Base-by-base conservation (phyloP, 2,797 vertebrate genomes). In the Trachurus trachurus region DNA sequence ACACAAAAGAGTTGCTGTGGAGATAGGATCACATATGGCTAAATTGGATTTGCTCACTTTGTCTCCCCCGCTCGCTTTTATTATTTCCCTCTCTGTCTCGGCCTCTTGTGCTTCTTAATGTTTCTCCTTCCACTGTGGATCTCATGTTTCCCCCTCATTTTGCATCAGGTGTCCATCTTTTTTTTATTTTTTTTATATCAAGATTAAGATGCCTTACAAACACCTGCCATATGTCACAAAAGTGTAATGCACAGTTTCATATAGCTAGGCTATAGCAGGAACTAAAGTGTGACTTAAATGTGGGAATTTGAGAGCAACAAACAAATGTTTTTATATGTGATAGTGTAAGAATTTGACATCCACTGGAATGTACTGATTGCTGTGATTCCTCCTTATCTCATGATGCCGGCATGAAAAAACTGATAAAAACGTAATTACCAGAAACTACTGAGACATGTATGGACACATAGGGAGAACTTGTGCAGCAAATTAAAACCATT, bases 1-100 rank as follows among this genome's bases (percentile, higher is more conserved):
- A 86, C 88, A 93, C 88, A 91, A 88, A 88, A 88, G 88, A 89
- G 93, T 95, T 96, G 89, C 94, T 85, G 90, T 92, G 93, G 94
- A 91, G 93, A 95, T 91, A 68, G 79, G 86, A 90, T 92, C 92
- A 87, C 87, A 87, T 88, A 88, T 88, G 87, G 89, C 87, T 85
- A 90, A 89, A 93, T 88, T 92, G 87, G 84, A 89, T 91, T 89
- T 88, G 76, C 74, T 80, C 81, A 77, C 83, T 77, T 78, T 78
- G 70, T 84, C 79, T 77, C 65, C 74, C 70, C 40, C 0, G 1
- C 69, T 71, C 58, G 50, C 63, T 82, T 87, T 88, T 86, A 79
- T 83, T 83, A 88, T 86, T 80, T 82, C 56, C 67, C 71, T 71
- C 69, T 86, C 64, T 75, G 34, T 76, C 50, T 17, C 62, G 52